Percentiles rank a stretch among this genome's conserved stretches.
These are phyloP conservation scores for Epinephelus awoara DNA, from an alignment of 2,797 vertebrate genomes.

Conservation along the genomic window DNA sequence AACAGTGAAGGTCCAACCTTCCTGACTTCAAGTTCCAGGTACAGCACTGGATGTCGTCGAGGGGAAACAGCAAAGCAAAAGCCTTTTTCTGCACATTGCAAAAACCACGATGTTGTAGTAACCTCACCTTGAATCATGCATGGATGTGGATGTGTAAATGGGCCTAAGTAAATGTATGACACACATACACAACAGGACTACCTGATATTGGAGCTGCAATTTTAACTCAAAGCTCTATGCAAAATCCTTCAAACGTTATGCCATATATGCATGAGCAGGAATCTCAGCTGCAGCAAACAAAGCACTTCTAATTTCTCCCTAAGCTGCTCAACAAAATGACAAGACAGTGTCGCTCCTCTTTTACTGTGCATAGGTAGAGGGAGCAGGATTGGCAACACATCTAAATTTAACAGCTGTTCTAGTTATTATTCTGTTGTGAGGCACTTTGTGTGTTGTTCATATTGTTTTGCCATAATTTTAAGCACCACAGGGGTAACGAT, in stretches of 20 bases:
- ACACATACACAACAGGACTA: background rate
- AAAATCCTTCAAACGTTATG: background rate
- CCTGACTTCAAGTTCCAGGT: constrained; percentile 2
- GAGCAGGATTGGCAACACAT: constrained; percentile 6
- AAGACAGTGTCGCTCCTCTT: background rate
- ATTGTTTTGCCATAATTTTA: background rate
- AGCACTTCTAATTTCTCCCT: background rate
- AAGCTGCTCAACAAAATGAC: constrained; percentile 1
- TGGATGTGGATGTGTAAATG: background rate
- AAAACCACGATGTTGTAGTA: constrained; percentile 2
- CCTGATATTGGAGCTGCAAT: background rate
- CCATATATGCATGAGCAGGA: background rate
- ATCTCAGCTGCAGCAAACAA: constrained; percentile 2
- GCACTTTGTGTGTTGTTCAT: constrained; percentile 6
- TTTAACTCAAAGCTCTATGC: background rate
- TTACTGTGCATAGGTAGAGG: background rate
- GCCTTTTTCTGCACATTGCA: constrained; percentile 3
- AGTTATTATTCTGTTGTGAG: background rate
- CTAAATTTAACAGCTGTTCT: constrained; percentile 30
- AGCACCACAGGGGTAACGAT: background rate
- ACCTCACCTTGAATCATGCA: constrained; percentile 37
- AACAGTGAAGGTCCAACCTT: constrained; percentile 29
- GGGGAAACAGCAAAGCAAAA: constrained; percentile 32
- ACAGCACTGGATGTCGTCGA: constrained; percentile 16
- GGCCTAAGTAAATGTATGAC: background rate